Evolutionary conservation across 2,888 invertebrate genomes (phyloP).

Genomic region (Heliconius ethilla): DNA sequence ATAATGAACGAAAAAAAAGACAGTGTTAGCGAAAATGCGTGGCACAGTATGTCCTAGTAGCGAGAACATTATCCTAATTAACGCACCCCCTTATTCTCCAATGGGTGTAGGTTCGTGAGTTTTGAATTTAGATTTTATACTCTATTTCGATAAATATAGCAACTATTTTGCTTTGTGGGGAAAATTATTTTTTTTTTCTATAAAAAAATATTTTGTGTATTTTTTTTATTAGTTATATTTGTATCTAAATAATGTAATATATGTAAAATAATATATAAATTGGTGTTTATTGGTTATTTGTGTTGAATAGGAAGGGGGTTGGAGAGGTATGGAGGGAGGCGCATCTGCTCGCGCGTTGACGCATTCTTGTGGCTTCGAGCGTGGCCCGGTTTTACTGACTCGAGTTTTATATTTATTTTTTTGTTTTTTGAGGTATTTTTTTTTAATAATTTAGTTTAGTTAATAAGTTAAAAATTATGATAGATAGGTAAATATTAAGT

Average conservation of each 20-base stretch:
- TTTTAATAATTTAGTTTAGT: background rate
- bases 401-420: background rate
- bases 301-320: constrained; percentile 51
- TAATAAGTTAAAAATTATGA: background rate
- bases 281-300: constrained; percentile 53
- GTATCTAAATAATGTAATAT: constrained; percentile 25
- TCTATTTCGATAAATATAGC: background rate
- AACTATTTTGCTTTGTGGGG: constrained; percentile 8
- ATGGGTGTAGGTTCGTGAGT: constrained; percentile 27
- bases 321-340: constrained; percentile 52
- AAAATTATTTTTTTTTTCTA: background rate
- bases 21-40: constrained; percentile 40
- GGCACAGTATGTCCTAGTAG: constrained; percentile 44
- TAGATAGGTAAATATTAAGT: background rate
- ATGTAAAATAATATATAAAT: constrained; percentile 37
- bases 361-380: constrained; percentile 78
- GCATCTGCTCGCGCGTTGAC: constrained; percentile 73
- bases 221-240: constrained; percentile 18
- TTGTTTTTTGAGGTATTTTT: background rate
- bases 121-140: constrained; percentile 17
- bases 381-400: constrained; percentile 49
- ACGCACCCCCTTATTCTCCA: constrained; percentile 27
- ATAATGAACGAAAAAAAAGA: constrained; percentile 40
- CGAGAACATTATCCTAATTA: constrained; percentile 48
- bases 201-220: background rate